Evolutionary conservation across 2,113 vertebrate species (phyloP).

Genomic region (Telmatochromis sp.): DNA sequence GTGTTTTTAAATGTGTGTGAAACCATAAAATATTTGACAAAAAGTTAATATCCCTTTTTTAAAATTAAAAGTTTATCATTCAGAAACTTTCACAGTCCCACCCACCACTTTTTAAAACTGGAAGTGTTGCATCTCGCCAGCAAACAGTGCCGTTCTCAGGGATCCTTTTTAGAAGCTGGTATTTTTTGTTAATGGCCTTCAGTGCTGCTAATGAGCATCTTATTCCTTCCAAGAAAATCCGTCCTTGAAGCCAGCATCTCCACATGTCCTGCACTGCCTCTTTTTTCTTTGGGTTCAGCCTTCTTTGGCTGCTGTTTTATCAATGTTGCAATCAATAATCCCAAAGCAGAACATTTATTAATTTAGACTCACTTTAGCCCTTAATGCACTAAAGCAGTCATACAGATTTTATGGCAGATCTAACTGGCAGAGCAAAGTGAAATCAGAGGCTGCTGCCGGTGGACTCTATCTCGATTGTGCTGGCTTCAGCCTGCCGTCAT

Average conservation of each 20-base stretch:
- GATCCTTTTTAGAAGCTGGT: not conserved
- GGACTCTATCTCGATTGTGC: not conserved
- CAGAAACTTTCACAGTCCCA: not conserved
- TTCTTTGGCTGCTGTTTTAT: not conserved
- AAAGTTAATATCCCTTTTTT: not conserved
- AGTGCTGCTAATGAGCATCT: not conserved
- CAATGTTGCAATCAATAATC: not conserved
- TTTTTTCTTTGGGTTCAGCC: not conserved
- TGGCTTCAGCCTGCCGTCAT: not conserved
- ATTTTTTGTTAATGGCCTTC: not conserved
- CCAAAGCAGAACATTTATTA: not conserved
- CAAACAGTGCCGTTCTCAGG: rapidly evolving
- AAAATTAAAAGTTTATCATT: not conserved
- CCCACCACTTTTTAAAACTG: not conserved
- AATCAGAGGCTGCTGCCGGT: not conserved
- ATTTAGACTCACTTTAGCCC: not conserved
- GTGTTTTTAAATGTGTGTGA: not conserved
- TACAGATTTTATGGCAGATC: not conserved
- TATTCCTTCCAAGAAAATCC: not conserved
- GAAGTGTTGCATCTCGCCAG: not conserved
- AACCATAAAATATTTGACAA: not conserved
- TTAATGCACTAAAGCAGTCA: not conserved
- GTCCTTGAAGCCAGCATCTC: not conserved
- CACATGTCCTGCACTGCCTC: not conserved
- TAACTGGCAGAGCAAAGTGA: not conserved